Evolutionary conservation across 2,113 vertebrate genomes (phyloP).

Genomic region (Chionis minor): DNA sequence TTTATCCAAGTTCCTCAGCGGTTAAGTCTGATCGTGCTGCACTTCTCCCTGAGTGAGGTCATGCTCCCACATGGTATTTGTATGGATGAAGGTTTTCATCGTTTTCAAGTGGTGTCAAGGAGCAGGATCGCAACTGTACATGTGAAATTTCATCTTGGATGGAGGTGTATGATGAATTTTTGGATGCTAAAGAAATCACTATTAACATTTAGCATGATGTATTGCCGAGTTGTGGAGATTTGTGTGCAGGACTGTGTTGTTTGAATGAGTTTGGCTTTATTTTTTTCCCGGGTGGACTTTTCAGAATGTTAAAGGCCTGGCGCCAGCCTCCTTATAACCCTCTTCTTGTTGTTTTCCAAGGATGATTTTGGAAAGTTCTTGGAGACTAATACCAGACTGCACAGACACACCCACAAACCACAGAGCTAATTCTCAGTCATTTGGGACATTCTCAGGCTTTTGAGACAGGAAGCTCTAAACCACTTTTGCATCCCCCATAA

Average conservation of each 20-base stretch:
- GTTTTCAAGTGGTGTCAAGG: slow-evolving; percentile 32
- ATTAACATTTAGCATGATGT: background rate
- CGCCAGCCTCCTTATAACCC: background rate
- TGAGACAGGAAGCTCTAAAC: background rate
- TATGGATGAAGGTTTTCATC: background rate
- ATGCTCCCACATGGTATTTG: background rate
- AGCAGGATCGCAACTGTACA: background rate
- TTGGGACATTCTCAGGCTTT: background rate
- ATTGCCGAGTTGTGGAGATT: background rate
- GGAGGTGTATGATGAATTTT: background rate
- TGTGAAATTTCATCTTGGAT: background rate
- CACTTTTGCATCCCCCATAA: background rate
- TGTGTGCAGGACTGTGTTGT: background rate
- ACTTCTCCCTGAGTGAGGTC: background rate
- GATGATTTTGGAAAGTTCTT: background rate
- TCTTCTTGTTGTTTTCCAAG: background rate
- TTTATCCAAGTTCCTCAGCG: background rate
- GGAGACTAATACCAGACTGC: background rate
- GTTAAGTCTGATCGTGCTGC: background rate
- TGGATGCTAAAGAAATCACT: background rate
- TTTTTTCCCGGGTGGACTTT: background rate
- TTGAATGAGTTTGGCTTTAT: background rate
- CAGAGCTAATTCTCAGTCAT: background rate
- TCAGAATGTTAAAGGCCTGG: background rate
- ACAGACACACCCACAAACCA: background rate